Base-by-base conservation (phyloP, 2,113 vertebrate species). In the Salminus brasiliensis region DNA sequence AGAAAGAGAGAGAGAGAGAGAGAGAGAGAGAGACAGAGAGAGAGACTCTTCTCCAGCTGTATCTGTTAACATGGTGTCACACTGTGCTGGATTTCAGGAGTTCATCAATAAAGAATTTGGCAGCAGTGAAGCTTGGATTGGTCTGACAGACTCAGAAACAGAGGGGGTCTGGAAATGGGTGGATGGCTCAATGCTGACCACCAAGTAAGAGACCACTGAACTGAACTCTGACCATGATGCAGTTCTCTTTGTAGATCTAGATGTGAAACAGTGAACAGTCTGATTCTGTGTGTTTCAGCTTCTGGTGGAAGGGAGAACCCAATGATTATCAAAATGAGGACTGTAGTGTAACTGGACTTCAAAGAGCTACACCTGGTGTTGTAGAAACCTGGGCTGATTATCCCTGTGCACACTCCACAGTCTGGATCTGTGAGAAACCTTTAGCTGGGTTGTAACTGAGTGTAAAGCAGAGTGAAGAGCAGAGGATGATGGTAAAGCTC, bases 101-200 rank as follows among this genome's bases (percentile, higher is more conserved):
- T 49, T 49, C 47, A 49, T 49, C 47, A 18, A 3, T 8, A 49
- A 6, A 18, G 21, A 49, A 4, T 49, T 49, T 49, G 47, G 47
- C 6, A 18, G 47, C 16, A 8, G 0, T 15, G 9, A 3, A 18
- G n/a, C 60, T 27, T 76, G 74, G 74, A 76, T 76, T 27, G 74
- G 74, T 53, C 32, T 76, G 71, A 74, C 18, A 30, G 79, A 81
- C 32, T 5, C 0, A 25, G 29, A 30, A 0, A n/a, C 2, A 2
- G 79, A 81, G 25, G 72, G 55, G 1, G 1, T 3, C 18, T 81
- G 72, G 72, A 75, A 62, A 66, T 81, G 74, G 74, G 74, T 76
- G 63, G 47, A 49, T 16, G 18, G n/a, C n/a, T n/a, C n/a, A n/a
- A n/a, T n/a, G n/a, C n/a, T n/a, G n/a, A n/a, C n/a, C n/a, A n/a